Base-by-base conservation (phyloP, 2,797 vertebrate genomes). In the Hipposideros larvatus region DNA sequence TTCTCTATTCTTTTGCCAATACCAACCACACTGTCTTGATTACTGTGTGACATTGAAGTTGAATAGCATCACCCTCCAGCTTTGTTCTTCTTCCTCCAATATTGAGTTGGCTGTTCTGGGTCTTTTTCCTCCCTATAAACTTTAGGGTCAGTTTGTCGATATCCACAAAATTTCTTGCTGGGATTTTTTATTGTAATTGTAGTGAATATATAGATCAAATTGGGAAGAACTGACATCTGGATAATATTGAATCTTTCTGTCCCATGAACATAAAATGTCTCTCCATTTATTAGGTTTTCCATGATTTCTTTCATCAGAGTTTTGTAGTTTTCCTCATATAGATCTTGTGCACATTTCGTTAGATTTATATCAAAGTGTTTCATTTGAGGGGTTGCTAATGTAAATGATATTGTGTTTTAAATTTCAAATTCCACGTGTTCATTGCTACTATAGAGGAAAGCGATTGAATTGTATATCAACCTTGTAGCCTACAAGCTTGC, bases 301-400 rank as follows among this genome's bases (percentile, higher is more conserved):
- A n/a, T 75, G 10, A 75, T 75, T 75, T 59, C 43, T 84, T 61
- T 61, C 37, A 79, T 74, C 46, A 28, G 51, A 31, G 13, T 34
- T 84, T 73, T 66, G 51, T 59, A 75, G 31, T 75, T 91, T 84
- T 86, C 16, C 7, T 86, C n/a, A 65, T 63, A 55, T 55, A 95
- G 66, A 34, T 70, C 37, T 82, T 77, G 34, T 66, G 31, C 8
- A 16, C 28, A 37, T 75, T 84, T 68, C 37, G 4, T 92, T 91
- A 73, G 4, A 66, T 84, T 89, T 73, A 41, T 59, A 43, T 9
- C 9, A 28, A 85, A 61, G 61, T 78, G 57, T 57, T 91, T 89
- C 18, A 53, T 46, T 61, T 41, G 37, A 3, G 13, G 24, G 7
- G 28, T 31, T 79, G 21, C 28, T 88, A 63, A 51, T 31, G 26